phyloP scores from a whole-genome alignment of 2,888 invertebrate genomes.

The Tineola bisselliella region DNA sequence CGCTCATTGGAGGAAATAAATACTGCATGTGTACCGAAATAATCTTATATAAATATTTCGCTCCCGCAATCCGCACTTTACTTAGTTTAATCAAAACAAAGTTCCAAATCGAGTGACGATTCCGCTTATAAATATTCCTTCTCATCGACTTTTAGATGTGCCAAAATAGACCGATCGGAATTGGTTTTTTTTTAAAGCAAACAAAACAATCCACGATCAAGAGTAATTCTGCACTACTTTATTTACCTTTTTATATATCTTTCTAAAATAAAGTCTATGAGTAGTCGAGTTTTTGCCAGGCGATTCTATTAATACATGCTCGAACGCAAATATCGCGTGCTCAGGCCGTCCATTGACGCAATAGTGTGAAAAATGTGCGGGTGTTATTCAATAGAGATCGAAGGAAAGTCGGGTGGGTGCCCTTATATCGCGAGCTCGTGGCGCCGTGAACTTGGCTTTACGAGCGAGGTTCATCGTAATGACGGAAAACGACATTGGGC shows the following conservation, averaged over 20 bases:
- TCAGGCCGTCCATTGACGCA: conserved; percentile 60
- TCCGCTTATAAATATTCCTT: not conserved
- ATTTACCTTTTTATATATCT: conserved; percentile 52
- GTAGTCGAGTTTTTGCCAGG: conserved; percentile 55
- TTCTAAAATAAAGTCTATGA: conserved; percentile 58
- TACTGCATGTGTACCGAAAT: conserved; percentile 41
- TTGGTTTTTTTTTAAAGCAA: not conserved
- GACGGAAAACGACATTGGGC: not conserved
- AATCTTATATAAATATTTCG: conserved; percentile 54
- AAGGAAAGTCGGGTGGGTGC: conserved; percentile 46
- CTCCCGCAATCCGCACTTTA: conserved; percentile 39
- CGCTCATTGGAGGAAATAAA: conserved; percentile 43
- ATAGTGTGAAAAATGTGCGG: conserved; percentile 58
- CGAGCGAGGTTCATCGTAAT: conserved; percentile 8
- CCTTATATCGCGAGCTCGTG: conserved; percentile 23
- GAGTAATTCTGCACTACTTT: conserved; percentile 49
- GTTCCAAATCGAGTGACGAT: conserved; percentile 47
- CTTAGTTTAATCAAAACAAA: conserved; percentile 49
- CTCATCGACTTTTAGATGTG: not conserved
- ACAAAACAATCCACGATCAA: not conserved
- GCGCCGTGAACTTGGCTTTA: conserved; percentile 47
- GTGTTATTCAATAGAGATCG: conserved; percentile 49
- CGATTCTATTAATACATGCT: conserved; percentile 54
- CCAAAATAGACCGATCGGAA: not conserved
- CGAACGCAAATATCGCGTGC: conserved; percentile 60